Base-by-base conservation (phyloP, 2,797 vertebrate genomes). In the Ispidina picta region DNA sequence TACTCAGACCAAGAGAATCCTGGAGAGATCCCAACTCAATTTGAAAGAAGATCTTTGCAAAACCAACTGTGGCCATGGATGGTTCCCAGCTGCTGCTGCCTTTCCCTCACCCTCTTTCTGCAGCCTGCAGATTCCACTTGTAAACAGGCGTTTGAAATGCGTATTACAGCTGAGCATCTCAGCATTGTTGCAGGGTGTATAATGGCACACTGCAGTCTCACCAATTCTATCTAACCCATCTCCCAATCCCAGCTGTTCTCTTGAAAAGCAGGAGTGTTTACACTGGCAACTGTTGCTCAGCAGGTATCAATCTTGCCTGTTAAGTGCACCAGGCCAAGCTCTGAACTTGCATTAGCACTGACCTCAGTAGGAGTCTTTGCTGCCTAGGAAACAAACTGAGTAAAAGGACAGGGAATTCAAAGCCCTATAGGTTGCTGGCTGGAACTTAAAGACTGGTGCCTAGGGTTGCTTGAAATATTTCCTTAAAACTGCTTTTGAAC, bases 71-170 rank as follows among this genome's bases (percentile, higher is more conserved):
- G 65, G 28, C 31, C 65, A 55, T 44, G n/a, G 52, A 81, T 46
- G 41, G 49, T 11, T 93, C 68, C 83, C 93, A 93, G 91, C 78
- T 77, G 65, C 46, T 88, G 59, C 43, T 86, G 74, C 43, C 35
- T 76, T 49, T 49, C 14, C 46, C 25, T 31, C 12, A 21, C 18
- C 8, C n/a, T 60, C 43, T 60, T 75, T 63, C 39, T 43, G 37
- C 31, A 56, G 55, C 68, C 60, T 78, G 89, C 84, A 39, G 62
- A 87, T 79, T 89, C 59, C 73, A 72, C 60, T 52, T 87, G 86
- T 46, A 70, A 95, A 48, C 35, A 73, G 86, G 65, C 60, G 31
- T 52, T 29, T 58, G 78, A 60, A 91, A 85, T 64, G 77, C 2
- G 0, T 37, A 48, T 51, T 55, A n/a, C 81, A 69, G 83, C 70